Evolutionary conservation across 2,888 invertebrate genomes (phyloP), one percentile per base, ranked within the genome.

Genomic region (Acanthosepion esculentum): DNA sequence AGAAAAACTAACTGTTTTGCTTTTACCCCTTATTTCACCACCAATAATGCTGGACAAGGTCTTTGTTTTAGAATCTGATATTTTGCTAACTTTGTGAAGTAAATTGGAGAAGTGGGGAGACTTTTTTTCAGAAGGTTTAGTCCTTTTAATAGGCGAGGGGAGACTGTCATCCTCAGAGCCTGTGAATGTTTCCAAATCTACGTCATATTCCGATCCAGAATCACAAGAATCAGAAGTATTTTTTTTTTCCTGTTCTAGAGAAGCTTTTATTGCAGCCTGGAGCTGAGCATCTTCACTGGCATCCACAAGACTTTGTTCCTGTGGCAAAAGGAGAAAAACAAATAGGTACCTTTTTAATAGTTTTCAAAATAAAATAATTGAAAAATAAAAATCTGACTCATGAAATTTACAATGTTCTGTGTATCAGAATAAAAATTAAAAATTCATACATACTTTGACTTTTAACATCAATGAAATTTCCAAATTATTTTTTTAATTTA

Each of bases 221-320:
- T 96, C 95, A 33, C 95, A 95, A 64, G 95, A 94, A 18, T 95
- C 94, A 26, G 94, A 94, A 8, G 93, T 53, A n/a, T 48, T 94
- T 41, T 94, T 23, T 33, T n/a, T 78, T 91, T 95, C 48, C 94
- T n/a, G 95, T 96, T 93, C 95, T 15, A 98, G 96, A 1, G 98
- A 98, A 8, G 98, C 98, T 95, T 96, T 96, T 92, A 98, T 97
- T 33, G 98, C 98, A 92, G 97, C 97, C 96, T 97, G 97, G 48
- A 98, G 95, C 95, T 98, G 98, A 94, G 97, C 97, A 94, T 98
- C 97, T 96, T 98, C 98, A 95, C 97, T 97, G 6, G 97, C 97
- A 95, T 98, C 97, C 4, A 97, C 96, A 15, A 97, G 96, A 95
- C 97, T 97, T 33, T 96, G 96, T 95, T 96, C 96, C 95, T 96